A percentile compares a stretch with the other conserved stretches of the same genome.
phyloP scores from a whole-genome alignment of 2,113 vertebrate genomes.

The Actenoides hombroni region DNA sequence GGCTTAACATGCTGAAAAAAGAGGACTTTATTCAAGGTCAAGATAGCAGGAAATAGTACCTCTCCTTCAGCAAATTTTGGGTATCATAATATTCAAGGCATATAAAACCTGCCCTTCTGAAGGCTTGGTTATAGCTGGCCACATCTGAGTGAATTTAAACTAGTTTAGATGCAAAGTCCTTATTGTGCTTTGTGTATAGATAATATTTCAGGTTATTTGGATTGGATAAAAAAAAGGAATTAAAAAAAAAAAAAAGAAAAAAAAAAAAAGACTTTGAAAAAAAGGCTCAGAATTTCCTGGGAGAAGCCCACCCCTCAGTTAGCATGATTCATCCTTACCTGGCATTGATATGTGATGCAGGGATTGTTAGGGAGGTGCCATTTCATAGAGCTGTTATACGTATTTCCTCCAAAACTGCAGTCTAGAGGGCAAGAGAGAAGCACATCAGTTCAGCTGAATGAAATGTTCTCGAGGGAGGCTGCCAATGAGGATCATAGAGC shows the following conservation, averaged over 20 bases:
- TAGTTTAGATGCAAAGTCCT: neutral
- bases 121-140: neutral
- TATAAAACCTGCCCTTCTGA: neutral
- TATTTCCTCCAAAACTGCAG: slow-evolving; percentile 85
- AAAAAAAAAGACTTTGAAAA: neutral
- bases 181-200: neutral
- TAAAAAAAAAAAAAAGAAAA: neutral
- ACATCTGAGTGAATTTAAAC: neutral
- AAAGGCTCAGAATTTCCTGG: neutral
- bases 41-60: neutral
- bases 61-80: neutral
- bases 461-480: neutral
- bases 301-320: neutral
- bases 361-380: slow-evolving; percentile 86
- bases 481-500: neutral
- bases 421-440: slow-evolving; percentile 70
- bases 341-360: slow-evolving; percentile 86
- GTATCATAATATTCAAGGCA: neutral
- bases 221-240: neutral
- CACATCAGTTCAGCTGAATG: neutral
- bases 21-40: neutral
- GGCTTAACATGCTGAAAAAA: neutral
- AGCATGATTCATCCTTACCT: slow-evolving; percentile 74
- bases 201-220: neutral
- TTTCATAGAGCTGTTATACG: slow-evolving; percentile 89